A percentile compares a stretch with the other conserved stretches of the same genome.
These are phyloP conservation scores for Parus major DNA, from an alignment of 2,113 vertebrate species.

Conservation along the genomic window DNA sequence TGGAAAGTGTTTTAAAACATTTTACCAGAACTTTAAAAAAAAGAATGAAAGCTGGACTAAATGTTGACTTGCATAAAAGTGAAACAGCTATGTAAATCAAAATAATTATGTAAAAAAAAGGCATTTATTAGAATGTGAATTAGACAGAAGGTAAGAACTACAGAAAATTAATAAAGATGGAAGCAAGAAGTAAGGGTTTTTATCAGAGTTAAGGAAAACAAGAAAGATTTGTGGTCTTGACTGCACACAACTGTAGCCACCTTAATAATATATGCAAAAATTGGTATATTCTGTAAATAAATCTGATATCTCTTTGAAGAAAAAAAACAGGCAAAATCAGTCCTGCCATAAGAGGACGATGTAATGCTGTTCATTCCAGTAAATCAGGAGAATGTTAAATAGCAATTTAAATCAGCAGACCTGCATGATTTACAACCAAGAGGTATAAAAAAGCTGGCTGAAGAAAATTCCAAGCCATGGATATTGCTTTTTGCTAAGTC, in stretches of 20 bases:
- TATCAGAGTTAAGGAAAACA: background rate
- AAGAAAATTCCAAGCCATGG: background rate
- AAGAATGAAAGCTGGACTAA: background rate
- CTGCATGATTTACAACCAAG: background rate
- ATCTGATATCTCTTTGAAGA: background rate
- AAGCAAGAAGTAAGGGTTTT: background rate
- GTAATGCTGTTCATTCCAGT: background rate
- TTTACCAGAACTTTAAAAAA: background rate
- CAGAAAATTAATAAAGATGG: background rate
- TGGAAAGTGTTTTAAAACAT: conserved; percentile 43
- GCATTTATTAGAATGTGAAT: background rate
- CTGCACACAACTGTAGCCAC: background rate
- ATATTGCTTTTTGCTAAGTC: background rate
- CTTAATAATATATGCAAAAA: background rate
- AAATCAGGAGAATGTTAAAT: background rate
- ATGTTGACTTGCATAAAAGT: background rate
- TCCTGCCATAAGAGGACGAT: background rate
- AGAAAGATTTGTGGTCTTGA: background rate
- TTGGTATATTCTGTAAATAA: background rate
- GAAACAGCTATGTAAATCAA: conserved; percentile 2
- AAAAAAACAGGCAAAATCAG: background rate
- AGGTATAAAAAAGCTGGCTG: background rate
- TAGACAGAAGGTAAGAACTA: background rate
- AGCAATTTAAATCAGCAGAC: background rate
- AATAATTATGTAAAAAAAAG: background rate